Conservation (phyloP, 2,888 invertebrate genomes). For the Papilio gigon region DNA sequence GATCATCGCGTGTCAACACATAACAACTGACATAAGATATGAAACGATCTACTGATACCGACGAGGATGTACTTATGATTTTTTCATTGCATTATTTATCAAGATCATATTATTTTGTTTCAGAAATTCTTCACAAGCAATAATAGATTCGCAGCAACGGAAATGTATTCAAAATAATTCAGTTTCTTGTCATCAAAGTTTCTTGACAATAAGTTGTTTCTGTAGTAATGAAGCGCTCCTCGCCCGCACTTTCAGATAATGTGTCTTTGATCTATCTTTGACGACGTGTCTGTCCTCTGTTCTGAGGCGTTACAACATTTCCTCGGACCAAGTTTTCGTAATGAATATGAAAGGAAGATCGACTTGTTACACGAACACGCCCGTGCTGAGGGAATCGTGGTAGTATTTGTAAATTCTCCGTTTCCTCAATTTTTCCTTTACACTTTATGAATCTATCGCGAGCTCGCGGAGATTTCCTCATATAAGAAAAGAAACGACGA, state of each 20-base stretch:
- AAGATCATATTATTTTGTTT: too few species aligned
- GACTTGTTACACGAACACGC: not conserved
- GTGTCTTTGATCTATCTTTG: slow-evolving; percentile 17
- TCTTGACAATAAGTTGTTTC: not conserved
- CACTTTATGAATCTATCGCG: too few species aligned
- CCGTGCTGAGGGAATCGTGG: too few species aligned
- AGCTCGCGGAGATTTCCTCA: too few species aligned
- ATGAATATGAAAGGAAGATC: not conserved
- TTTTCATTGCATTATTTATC: too few species aligned
- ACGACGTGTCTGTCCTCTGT: not conserved
- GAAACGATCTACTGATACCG: too few species aligned
- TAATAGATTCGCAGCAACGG: not conserved
- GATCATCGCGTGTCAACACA: not conserved
- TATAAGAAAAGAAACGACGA: too few species aligned
- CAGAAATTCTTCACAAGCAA: not conserved
- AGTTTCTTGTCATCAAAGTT: slow-evolving; percentile 1
- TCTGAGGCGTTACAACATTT: not conserved
- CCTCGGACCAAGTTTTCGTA: not conserved
- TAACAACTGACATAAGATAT: not conserved
- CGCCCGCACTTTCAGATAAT: slow-evolving; percentile 2
- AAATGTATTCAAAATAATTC: not conserved
- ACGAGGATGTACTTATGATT: too few species aligned
- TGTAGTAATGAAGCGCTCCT: slow-evolving; percentile 2
- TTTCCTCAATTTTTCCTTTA: too few species aligned
- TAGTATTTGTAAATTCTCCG: too few species aligned